Conservation (phyloP, 1,140 invertebrate genomes). For the Drosophila nigrodunni region DNA sequence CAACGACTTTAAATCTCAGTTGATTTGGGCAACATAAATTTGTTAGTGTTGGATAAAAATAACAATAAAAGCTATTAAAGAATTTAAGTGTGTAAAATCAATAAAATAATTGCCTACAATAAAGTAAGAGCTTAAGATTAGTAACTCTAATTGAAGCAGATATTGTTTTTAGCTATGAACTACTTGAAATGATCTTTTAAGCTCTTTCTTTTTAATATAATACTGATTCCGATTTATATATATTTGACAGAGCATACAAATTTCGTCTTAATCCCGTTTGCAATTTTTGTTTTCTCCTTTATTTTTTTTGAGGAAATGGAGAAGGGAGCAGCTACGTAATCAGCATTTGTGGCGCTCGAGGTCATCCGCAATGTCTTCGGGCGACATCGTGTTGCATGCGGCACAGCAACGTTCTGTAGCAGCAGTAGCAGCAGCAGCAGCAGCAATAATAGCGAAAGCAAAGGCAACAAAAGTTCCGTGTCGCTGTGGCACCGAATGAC, state of each 20-base stretch:
- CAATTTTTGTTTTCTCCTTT: conserved; percentile 14
- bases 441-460: conserved; percentile 48
- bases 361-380: conserved; percentile 76
- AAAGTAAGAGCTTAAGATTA: too few species aligned
- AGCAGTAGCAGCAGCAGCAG: conserved; percentile 46
- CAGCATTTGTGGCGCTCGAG: conserved; percentile 82
- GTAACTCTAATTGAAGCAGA: too few species aligned
- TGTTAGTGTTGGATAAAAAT: too few species aligned
- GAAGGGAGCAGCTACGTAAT: conserved; percentile 70
- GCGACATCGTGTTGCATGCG: conserved; percentile 72
- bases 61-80: too few species aligned
- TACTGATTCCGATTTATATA: background rate
- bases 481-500: conserved; percentile 38
- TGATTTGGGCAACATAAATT: too few species aligned
- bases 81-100: too few species aligned
- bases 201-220: too few species aligned
- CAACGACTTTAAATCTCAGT: conserved; percentile 1
- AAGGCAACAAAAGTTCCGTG: conserved; percentile 59
- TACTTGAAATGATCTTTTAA: too few species aligned
- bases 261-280: background rate
- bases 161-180: too few species aligned
- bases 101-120: too few species aligned
- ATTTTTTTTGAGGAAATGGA: conserved; percentile 44
- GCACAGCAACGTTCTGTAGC: conserved; percentile 54
- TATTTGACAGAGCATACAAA: conserved; percentile 9